Percentiles rank a stretch among this genome's conserved stretches.
These are phyloP conservation scores for Steinernema scapterisci DNA, from an alignment of 2,888 invertebrate genomes.

Conservation along the genomic window DNA sequence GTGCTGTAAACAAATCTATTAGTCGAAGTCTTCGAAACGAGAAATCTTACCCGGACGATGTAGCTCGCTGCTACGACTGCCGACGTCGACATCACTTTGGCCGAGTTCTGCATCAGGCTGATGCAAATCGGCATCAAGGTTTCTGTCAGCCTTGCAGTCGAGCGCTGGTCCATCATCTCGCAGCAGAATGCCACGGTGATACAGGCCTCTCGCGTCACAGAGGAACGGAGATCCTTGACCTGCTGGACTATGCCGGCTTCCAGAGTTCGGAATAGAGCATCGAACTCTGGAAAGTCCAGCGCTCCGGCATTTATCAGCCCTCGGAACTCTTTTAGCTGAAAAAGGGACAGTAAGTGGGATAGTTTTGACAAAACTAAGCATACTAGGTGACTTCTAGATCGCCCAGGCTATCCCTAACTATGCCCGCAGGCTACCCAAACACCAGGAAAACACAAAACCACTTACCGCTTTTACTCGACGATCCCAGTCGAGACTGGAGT, in stretches of 20 bases:
- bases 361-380: too few relatives aligned
- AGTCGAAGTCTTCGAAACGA: too few relatives aligned
- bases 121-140: conserved; percentile 82
- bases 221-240: conserved; percentile 86
- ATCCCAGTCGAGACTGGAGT: conserved; percentile 88
- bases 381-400: too few relatives aligned
- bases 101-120: conserved; percentile 89
- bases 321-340: conserved; percentile 74
- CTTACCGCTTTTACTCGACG: conserved; percentile 86
- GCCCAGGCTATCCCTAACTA: too few relatives aligned
- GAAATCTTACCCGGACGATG: conserved; percentile 47
- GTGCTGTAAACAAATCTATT: conserved; percentile 39
- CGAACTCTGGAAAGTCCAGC: conserved; percentile 78
- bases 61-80: conserved; percentile 40
- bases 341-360: too few relatives aligned
- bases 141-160: conserved; percentile 82
- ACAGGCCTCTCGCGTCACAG: conserved; percentile 92
- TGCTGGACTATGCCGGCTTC: conserved; percentile 82
- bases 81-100: conserved; percentile 76
- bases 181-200: conserved; percentile 88
- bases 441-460: background rate
- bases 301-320: conserved; percentile 76
- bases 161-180: conserved; percentile 80
- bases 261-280: conserved; percentile 78
- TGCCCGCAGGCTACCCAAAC: too few relatives aligned